Percentiles rank a stretch among this genome's conserved stretches.
Evolutionary conservation across 92 coral and sea anemone species (phyloP).

Genomic region (Palythoa caribaeorum): DNA sequence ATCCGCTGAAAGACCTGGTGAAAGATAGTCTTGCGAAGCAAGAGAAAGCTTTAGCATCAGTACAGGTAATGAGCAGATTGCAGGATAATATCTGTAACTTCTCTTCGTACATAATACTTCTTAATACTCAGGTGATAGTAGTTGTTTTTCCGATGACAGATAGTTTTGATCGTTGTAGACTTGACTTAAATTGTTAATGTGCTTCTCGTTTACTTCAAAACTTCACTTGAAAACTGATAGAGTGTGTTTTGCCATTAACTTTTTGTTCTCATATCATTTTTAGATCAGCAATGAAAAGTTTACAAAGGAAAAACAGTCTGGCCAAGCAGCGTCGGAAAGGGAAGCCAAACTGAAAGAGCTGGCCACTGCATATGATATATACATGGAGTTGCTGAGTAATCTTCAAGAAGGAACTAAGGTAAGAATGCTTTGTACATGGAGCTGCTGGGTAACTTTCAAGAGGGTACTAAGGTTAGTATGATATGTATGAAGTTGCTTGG

Average conservation of each 20-base stretch:
- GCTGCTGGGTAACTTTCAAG: constrained; percentile 85
- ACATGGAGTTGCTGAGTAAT: constrained; percentile 90
- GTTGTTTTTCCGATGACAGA: too few species aligned
- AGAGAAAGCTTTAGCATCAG: constrained; percentile 76
- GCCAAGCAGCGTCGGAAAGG: constrained; percentile 90
- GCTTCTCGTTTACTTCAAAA: too few species aligned
- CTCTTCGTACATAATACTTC: too few species aligned
- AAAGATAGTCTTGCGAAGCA: constrained; percentile 84
- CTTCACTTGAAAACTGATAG: too few species aligned
- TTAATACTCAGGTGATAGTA: too few species aligned
- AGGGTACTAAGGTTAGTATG: constrained; percentile 86
- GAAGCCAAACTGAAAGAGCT: constrained; percentile 93
- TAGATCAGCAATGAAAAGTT: constrained; percentile 91
- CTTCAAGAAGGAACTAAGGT: constrained; percentile 97
- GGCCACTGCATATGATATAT: constrained; percentile 94
- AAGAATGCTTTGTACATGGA: constrained; percentile 46
- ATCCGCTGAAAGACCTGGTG: constrained; percentile 78
- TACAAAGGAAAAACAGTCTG: constrained; percentile 88
- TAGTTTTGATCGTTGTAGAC: too few species aligned
- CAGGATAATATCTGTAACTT: too few species aligned
- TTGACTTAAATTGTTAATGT: too few species aligned
- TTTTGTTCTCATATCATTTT: background rate
- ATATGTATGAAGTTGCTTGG: constrained; percentile 63
- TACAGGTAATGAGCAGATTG: constrained; percentile 70
- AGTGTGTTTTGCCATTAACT: background rate